Evolutionary conservation across 2,113 vertebrate genomes (phyloP).

Genomic region (Mirounga angustirostris): DNA sequence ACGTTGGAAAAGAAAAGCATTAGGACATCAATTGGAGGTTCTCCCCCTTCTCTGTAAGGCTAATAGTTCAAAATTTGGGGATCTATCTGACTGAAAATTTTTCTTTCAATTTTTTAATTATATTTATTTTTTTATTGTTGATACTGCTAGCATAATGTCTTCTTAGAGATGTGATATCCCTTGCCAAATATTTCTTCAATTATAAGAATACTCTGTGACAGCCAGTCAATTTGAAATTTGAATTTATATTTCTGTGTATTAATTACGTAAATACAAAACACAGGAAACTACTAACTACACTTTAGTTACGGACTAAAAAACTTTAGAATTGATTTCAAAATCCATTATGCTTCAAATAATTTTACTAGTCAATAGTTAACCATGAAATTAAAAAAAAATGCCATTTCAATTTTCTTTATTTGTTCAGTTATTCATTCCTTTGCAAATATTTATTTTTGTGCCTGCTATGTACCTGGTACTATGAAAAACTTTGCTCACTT

Average conservation of each 20-base stretch:
- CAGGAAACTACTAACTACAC: background rate
- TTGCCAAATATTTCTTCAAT: slow-evolving; percentile 25
- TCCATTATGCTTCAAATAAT: background rate
- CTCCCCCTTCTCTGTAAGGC: background rate
- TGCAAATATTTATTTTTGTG: slow-evolving; percentile 8
- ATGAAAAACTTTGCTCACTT: background rate
- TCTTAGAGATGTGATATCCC: background rate
- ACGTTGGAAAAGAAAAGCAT: slow-evolving; percentile 55
- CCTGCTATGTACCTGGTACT: background rate
- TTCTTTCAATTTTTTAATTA: slow-evolving; percentile 22
- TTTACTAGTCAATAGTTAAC: slow-evolving; percentile 14
- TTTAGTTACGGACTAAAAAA: background rate
- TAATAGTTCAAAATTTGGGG: slow-evolving; percentile 47
- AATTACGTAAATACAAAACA: slow-evolving; percentile 17
- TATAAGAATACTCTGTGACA: background rate
- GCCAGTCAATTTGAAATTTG: slow-evolving; percentile 14
- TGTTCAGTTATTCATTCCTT: background rate
- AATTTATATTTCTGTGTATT: slow-evolving; percentile 27
- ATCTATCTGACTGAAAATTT: background rate
- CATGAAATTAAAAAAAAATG: background rate
- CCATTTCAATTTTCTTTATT: background rate
- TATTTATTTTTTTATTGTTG: background rate
- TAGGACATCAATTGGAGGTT: background rate
- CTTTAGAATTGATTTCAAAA: slow-evolving; percentile 25
- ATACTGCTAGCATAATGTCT: background rate